A percentile compares a stretch with the other conserved stretches of the same genome.
Conservation (phyloP, 1,140 invertebrate species). For the Scaptomyza montana region DNA sequence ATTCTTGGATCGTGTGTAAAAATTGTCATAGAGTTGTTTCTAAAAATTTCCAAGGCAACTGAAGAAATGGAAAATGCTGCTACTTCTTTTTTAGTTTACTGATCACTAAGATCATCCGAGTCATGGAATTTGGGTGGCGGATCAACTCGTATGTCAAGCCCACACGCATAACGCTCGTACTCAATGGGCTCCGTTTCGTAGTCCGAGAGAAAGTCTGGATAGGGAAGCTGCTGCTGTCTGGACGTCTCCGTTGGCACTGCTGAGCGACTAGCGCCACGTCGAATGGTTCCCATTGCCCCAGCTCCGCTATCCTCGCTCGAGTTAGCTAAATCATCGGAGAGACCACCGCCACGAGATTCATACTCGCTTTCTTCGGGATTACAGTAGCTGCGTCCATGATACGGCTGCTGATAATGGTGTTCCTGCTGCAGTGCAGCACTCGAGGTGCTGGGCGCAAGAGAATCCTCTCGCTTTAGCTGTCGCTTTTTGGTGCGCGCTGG, state of each 20-base stretch:
- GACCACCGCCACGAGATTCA: slow-evolving; percentile 67
- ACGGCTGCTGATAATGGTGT: slow-evolving; percentile 37
- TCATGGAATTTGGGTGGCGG: slow-evolving; percentile 81
- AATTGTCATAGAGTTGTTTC: slow-evolving; percentile 65
- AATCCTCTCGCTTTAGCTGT: slow-evolving; percentile 77
- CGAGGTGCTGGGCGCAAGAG: slow-evolving; percentile 51
- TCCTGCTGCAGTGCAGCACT: slow-evolving; percentile 2
- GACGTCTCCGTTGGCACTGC: slow-evolving; percentile 6
- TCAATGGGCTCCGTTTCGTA: slow-evolving; percentile 81
- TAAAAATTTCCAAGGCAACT: slow-evolving; percentile 73
- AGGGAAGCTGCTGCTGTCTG: slow-evolving; percentile 61
- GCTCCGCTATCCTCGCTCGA: slow-evolving; percentile 78
- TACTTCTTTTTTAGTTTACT: slow-evolving; percentile 37
- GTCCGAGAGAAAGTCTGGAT: slow-evolving; percentile 82
- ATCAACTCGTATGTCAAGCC: slow-evolving; percentile 78
- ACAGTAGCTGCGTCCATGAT: slow-evolving; percentile 73
- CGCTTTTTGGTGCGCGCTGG: slow-evolving; percentile 81
- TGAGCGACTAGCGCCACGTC: slow-evolving; percentile 40
- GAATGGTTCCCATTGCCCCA: slow-evolving; percentile 62
- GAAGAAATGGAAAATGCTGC: slow-evolving; percentile 74
- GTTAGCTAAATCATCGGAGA: slow-evolving; percentile 80
- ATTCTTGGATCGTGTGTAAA: slow-evolving; percentile 74
- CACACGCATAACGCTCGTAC: slow-evolving; percentile 78
- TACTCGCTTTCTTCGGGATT: slow-evolving; percentile 80
- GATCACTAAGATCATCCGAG: slow-evolving; percentile 78